phyloP scores from a whole-genome alignment of 2,113 vertebrate genomes.

The Prietella phreatophila region DNA sequence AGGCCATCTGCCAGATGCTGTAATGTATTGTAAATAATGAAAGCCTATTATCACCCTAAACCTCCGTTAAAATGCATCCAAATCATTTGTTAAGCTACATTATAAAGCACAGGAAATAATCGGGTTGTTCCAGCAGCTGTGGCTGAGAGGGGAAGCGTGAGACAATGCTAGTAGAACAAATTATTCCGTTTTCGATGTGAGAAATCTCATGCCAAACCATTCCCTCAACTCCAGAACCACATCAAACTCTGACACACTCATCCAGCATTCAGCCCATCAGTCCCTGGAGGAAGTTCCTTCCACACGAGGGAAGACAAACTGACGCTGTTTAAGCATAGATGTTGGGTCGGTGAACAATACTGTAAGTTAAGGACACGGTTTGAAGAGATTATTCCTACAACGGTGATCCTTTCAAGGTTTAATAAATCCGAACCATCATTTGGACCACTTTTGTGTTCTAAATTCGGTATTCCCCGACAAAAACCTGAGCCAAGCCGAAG shows the following conservation, averaged over 20 bases:
- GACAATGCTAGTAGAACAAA: conserved; percentile 8
- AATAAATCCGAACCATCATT: not conserved
- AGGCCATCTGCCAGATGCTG: not conserved
- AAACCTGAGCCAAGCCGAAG: not conserved
- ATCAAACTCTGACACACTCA: conserved; percentile 10
- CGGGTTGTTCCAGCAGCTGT: not conserved
- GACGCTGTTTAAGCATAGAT: conserved; percentile 12
- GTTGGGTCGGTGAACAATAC: not conserved
- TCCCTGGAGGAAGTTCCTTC: conserved; percentile 15
- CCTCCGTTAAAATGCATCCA: not conserved
- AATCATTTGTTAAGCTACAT: not conserved
- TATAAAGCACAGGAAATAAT: not conserved
- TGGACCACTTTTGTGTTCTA: not conserved
- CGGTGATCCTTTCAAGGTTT: not conserved
- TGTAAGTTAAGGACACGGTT: not conserved
- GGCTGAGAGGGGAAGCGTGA: conserved; percentile 8
- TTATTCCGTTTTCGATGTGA: conserved; percentile 18
- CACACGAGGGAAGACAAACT: conserved; percentile 29
- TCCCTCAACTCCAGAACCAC: conserved; percentile 45
- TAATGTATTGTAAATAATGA: not conserved
- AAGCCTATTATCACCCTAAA: not conserved
- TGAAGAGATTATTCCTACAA: not conserved
- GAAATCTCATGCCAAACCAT: conserved; percentile 19
- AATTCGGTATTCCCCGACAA: not conserved
- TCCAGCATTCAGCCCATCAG: conserved; percentile 19